These are phyloP conservation scores for Acanthurus tractus DNA, from an alignment of 2,797 vertebrate species.

Conservation along the genomic window DNA sequence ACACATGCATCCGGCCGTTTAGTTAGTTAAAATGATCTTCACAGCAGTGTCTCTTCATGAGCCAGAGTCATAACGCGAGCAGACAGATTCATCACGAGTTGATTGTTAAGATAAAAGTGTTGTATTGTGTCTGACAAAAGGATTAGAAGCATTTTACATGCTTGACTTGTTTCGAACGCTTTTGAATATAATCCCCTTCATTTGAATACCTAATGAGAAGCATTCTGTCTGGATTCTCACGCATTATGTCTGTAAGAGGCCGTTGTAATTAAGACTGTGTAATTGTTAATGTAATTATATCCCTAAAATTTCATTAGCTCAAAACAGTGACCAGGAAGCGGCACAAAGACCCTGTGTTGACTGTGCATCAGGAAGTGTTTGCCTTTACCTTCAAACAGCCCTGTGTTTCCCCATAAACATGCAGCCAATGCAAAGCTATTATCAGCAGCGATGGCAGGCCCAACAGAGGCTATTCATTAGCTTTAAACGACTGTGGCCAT, in stretches of 20 bases:
- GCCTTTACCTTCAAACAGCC: slow-evolving; percentile 34
- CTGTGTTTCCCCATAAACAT: slow-evolving; percentile 38
- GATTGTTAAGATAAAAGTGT: slow-evolving; percentile 63
- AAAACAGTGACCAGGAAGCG: slow-evolving; percentile 43
- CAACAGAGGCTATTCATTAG: slow-evolving; percentile 58
- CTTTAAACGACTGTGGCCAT: slow-evolving; percentile 61
- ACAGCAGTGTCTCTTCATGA: slow-evolving; percentile 38
- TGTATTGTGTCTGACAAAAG: slow-evolving; percentile 72
- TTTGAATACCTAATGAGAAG: slow-evolving; percentile 77
- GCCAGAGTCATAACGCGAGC: slow-evolving; percentile 37
- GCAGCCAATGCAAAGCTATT: slow-evolving; percentile 44
- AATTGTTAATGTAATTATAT: slow-evolving; percentile 52
- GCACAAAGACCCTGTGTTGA: slow-evolving; percentile 9
- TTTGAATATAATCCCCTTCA: slow-evolving; percentile 73
- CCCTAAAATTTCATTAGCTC: slow-evolving; percentile 51
- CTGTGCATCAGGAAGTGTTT: slow-evolving; percentile 6
- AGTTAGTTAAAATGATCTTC: slow-evolving; percentile 41
- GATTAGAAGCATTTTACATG: slow-evolving; percentile 72
- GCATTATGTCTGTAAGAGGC: slow-evolving; percentile 45
- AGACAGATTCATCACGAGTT: slow-evolving; percentile 57
- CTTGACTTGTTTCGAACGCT: slow-evolving; percentile 62
- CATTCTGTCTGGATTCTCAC: slow-evolving; percentile 66
- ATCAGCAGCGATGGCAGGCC: slow-evolving; percentile 28
- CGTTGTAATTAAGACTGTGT: slow-evolving; percentile 54
- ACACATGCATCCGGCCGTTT: slow-evolving; percentile 36